phyloP scores from a whole-genome alignment of 2,113 vertebrate genomes.

The Elgaria multicarinata region DNA sequence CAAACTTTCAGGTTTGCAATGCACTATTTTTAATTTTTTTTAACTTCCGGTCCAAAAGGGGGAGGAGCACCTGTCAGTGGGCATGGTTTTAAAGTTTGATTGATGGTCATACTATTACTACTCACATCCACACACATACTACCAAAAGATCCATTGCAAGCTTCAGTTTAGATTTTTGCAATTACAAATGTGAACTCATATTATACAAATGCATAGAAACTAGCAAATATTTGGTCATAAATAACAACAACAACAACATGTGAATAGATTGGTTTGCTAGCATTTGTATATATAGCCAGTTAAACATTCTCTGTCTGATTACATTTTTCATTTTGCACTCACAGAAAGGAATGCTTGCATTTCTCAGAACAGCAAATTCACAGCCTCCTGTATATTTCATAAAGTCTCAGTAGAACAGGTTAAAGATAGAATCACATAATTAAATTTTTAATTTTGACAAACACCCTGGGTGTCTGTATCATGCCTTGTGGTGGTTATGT shows the following conservation, averaged over 20 bases:
- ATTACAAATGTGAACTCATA: not conserved
- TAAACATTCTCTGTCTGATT: not conserved
- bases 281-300: not conserved
- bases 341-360: not conserved
- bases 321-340: not conserved
- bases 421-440: constrained; percentile 15
- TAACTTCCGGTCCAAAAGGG: too few relatives aligned
- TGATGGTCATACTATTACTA: too few relatives aligned
- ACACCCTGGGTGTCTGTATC: constrained; percentile 10
- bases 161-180: not conserved
- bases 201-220: not conserved
- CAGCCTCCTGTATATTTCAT: constrained; percentile 19
- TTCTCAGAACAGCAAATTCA: constrained; percentile 2
- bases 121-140: not conserved
- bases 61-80: too few relatives aligned
- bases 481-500: constrained; percentile 8
- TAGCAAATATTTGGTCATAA: not conserved
- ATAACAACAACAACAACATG: not conserved
- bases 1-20: not conserved
- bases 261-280: not conserved
- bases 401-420: constrained; percentile 25
- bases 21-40: too few relatives aligned
- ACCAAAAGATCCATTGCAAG: too few relatives aligned
- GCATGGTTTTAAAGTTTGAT: too few relatives aligned
- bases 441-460: constrained; percentile 33